Evolutionary conservation across 23 tunicate species (phyloP).

Genomic region (Diplosoma virens): DNA sequence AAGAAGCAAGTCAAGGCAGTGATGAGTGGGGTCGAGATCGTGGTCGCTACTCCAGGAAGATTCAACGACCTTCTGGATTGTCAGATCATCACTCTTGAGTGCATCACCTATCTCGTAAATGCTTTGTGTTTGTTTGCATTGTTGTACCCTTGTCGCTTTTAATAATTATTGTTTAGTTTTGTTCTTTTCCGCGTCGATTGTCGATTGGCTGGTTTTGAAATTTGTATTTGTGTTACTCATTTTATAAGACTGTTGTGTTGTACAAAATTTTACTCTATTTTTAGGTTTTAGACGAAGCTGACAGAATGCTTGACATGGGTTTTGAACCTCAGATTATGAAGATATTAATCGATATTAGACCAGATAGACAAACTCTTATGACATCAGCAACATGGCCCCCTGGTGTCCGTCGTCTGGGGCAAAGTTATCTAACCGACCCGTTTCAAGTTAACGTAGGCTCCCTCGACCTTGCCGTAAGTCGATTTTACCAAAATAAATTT

Average conservation of each 20-base stretch:
- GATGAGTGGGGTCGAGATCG: conserved; percentile 74
- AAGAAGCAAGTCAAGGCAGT: conserved; percentile 62
- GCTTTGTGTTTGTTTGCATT: not conserved
- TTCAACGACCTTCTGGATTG: conserved; percentile 82
- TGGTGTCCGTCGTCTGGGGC: conserved; percentile 70
- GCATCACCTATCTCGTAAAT: conserved; percentile 78
- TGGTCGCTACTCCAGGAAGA: conserved; percentile 98
- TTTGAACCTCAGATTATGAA: conserved; percentile 95
- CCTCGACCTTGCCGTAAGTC: conserved; percentile 77
- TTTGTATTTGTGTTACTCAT: no score
- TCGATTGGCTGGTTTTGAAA: no score
- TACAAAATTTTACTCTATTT: not conserved
- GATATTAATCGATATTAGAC: conserved; percentile 76
- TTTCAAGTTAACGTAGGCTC: conserved; percentile 87
- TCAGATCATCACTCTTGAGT: conserved; percentile 37
- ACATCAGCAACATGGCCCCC: conserved; percentile 99
- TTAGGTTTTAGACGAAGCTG: conserved; percentile 96
- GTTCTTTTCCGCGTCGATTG: no score
- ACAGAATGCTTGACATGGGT: conserved; percentile 98
- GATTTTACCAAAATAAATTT: not conserved
- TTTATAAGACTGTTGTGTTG: not conserved
- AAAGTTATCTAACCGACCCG: conserved; percentile 70
- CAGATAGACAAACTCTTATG: conserved; percentile 95
- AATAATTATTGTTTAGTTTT: no score
- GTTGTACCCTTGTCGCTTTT: not conserved